phyloP scores from a whole-genome alignment of 2,888 invertebrate species.

The Xestia sexstrigata region DNA sequence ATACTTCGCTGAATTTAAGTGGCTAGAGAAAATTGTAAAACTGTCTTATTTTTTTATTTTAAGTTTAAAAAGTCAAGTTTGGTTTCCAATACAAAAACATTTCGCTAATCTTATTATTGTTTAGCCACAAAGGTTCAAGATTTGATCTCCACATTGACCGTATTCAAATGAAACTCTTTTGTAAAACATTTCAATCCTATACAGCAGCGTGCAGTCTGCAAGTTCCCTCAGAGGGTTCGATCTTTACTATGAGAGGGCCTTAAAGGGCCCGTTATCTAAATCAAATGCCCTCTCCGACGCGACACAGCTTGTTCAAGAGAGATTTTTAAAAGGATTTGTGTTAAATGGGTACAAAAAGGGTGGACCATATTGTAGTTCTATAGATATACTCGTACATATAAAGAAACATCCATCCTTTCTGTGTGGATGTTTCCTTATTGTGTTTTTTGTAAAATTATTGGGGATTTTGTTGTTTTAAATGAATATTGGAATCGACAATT shows the following conservation, averaged over 20 bases:
- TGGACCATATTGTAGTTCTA: slow-evolving; percentile 43
- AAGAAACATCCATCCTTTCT: not conserved
- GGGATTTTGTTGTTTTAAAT: not conserved
- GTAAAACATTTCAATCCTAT: slow-evolving; percentile 55
- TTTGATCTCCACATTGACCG: slow-evolving; percentile 20
- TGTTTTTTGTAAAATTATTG: slow-evolving; percentile 6
- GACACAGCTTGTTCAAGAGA: slow-evolving; percentile 70
- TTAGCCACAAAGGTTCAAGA: slow-evolving; percentile 18
- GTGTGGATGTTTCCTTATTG: slow-evolving; percentile 12
- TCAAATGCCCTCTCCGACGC: slow-evolving; percentile 72
- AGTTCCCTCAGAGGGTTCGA: slow-evolving; percentile 51
- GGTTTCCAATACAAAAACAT: not conserved
- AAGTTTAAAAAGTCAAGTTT: not conserved
- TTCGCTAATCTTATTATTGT: not conserved
- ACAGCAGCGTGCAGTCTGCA: slow-evolving; percentile 36
- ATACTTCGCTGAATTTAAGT: not conserved
- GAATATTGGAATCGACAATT: not conserved
- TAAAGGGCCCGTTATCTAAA: slow-evolving; percentile 73
- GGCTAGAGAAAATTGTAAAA: not conserved
- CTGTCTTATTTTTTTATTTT: not conserved
- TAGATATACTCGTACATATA: not conserved
- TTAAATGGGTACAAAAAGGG: slow-evolving; percentile 72
- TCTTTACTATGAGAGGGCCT: slow-evolving; percentile 57
- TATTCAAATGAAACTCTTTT: slow-evolving; percentile 58
- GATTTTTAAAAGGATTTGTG: slow-evolving; percentile 73